A percentile compares a stretch with the other conserved stretches of the same genome.
Evolutionary conservation across 1,140 invertebrate genomes (phyloP).

Genomic region (Drosophila grimshawi): DNA sequence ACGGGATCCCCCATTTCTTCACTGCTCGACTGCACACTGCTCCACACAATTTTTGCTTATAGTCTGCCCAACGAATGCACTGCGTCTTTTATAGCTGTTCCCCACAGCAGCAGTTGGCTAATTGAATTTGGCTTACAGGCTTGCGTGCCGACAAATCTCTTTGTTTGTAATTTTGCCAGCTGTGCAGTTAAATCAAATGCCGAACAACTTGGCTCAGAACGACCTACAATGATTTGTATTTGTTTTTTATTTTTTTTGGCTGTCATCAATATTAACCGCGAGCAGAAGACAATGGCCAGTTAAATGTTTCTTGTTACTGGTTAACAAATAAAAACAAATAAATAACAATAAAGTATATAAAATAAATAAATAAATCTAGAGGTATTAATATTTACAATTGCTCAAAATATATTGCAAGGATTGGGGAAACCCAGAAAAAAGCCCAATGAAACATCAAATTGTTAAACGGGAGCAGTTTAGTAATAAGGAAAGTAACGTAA

Average conservation of each 20-base stretch:
- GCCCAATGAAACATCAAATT: too few species aligned
- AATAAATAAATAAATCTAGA: too few species aligned
- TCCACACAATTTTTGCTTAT: conserved; percentile 29
- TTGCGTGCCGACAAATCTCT: conserved; percentile 65
- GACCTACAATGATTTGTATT: conserved; percentile 1
- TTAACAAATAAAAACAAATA: too few species aligned
- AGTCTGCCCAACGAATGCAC: background rate
- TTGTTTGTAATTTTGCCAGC: conserved; percentile 46
- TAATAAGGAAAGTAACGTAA: too few species aligned
- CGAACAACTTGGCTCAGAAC: conserved; percentile 5
- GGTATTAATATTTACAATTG: too few species aligned
- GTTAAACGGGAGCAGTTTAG: too few species aligned
- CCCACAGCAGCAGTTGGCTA: conserved; percentile 23
- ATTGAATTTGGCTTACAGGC: conserved; percentile 62
- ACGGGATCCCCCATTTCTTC: conserved; percentile 23
- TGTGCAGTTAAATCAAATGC: conserved; percentile 42
- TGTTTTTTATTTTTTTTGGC: background rate
- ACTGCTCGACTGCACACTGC: background rate
- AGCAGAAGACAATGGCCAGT: background rate
- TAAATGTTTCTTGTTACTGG: too few species aligned
- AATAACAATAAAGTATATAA: too few species aligned
- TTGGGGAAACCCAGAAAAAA: too few species aligned
- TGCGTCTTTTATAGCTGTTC: conserved; percentile 49
- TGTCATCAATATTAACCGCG: conserved; percentile 9
- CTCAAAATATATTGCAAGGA: too few species aligned